Base-by-base conservation (phyloP, 2,888 invertebrate species). In the Caenorhabditis drosophilae region DNA sequence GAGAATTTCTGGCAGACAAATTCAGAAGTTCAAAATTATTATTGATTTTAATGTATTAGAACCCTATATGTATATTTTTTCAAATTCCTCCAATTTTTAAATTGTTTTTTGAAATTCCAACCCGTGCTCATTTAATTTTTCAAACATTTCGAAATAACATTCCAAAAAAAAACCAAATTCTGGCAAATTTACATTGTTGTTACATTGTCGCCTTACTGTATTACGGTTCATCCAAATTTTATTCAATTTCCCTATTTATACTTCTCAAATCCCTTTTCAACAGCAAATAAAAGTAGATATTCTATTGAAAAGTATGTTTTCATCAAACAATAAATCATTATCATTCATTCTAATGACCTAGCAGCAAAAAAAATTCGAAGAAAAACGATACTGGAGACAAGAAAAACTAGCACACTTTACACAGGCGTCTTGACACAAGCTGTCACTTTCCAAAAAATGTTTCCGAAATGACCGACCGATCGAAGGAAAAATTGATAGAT, bases 211-310 rank as follows among this genome's bases (percentile, higher is more conserved):
- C n/a, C n/a, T n/a, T n/a, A n/a, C n/a, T n/a, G n/a, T n/a, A 50
- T 40, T 50, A 50, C 50, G 50, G 50, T 50, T 50, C 50, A 12
- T 16, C n/a, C n/a, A n/a, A n/a, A n/a, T n/a, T 16, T 25, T 25
- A 9, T 34, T 9, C 2, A 23, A 9, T 22, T 31, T 31, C 12
- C 12, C 12, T 31, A 6, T 6, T 31, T 12, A 31, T 9, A 9
- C 31, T 31, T 31, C 31, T 31, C 31, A 12, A 31, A 31, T 9
- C n/a, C n/a, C n/a, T n/a, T n/a, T 9, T 31, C 31, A 31, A 12
- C 6, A 31, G 15, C 31, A 11, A 31, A 48, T 23, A 48, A 35
- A 18, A 35, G 11, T 12, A 34, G 3, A n/a, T 18, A 25, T 25
- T 22, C 4, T 38, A n/a, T n/a, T n/a, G n/a, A n/a, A n/a, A n/a